Percentiles rank a stretch among this genome's conserved stretches.
phyloP scores from a whole-genome alignment of 2,797 vertebrate species.

The Emydoidea blandingii region DNA sequence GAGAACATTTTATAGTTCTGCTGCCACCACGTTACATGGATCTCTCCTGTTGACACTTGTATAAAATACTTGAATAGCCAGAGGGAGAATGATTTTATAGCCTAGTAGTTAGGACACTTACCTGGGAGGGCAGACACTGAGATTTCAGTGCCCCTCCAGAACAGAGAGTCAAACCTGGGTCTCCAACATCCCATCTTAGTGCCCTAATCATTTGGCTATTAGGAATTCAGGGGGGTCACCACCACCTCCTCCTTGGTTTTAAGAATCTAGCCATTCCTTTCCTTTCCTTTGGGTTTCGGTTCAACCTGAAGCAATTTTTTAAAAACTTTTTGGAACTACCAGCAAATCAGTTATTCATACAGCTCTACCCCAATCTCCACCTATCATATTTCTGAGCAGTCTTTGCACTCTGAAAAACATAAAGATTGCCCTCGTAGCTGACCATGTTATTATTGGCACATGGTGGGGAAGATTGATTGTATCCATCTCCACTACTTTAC shows the following conservation, averaged over 20 bases:
- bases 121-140: neutral
- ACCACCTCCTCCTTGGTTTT: neutral
- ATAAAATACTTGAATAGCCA: neutral
- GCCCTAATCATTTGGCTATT: neutral
- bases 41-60: neutral
- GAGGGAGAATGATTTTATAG: neutral
- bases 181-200: neutral
- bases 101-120: neutral
- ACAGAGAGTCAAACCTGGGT: neutral
- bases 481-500: neutral
- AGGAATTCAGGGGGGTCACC: neutral
- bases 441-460: neutral
- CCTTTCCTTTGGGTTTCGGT: neutral
- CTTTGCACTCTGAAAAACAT: neutral
- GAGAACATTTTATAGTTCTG: neutral
- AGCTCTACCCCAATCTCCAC: neutral
- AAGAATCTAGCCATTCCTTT: neutral
- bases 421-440: neutral
- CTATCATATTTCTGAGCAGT: neutral
- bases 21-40: neutral
- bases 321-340: neutral
- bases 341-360: neutral
- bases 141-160: neutral
- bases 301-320: neutral
- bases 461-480: neutral